Base-by-base conservation (phyloP, 1,140 invertebrate genomes). In the Pseudomyrmex flavicornis region DNA sequence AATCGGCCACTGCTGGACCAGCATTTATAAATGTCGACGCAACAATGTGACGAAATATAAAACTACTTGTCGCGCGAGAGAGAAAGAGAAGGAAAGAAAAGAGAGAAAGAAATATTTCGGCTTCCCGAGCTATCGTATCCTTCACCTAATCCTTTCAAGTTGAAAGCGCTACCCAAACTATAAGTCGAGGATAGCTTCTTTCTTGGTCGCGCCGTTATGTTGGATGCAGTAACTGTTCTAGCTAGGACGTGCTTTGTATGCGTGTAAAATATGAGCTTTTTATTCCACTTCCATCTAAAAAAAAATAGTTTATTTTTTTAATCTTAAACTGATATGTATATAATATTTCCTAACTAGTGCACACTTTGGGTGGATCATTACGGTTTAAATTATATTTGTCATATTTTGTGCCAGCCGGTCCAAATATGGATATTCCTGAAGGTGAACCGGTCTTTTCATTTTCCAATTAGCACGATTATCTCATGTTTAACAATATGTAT, bases 1-100 rank as follows among this genome's bases (percentile, higher is more conserved):
- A 72, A 80, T 72, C 76, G 54, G 52, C 66, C 66, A 46, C 56
- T 66, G 54, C 66, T 72, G 76, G 76, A 80, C 66, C 54, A 80
- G 76, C 76, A 80, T 80, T 80, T 80, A 80, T 80, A 80, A 80
- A 80, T 72, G 76, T 80, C 76, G 54, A n/a, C 76, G 20, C 56
- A 80, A 80, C 76, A 80, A 80, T 80, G 66, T 80, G 76, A 80
- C 76, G 76, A 80, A 80, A 80, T 80, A 66, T 80, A 80, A 80
- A 80, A 80, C 76, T 80, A 80, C 56, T 50, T 46, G 66, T 54
- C 1, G 44, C 44, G 65, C 12, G 22, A 76, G 52, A 70, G 12
- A 70, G 20, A 20, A 66, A 79, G n/a, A 76, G 20, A 70, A 22
- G 59, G 20, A 48, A 20, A 79, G 20, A 44, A 22, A 9, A 5